Evolutionary conservation across 2,888 invertebrate genomes (phyloP).

Genomic region (Leptopilina syphax): DNA sequence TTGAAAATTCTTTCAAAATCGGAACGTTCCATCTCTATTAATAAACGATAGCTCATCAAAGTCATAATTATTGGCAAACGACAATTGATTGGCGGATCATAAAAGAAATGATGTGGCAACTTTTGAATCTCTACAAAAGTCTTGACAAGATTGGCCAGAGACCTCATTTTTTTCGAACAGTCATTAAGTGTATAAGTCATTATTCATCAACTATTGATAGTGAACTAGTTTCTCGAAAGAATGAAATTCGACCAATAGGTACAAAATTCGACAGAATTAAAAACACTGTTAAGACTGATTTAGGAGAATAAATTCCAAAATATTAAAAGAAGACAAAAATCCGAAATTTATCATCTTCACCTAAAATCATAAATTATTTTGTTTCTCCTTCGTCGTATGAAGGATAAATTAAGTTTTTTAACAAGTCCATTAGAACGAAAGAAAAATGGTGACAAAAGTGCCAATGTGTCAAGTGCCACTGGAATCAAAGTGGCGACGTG

Average conservation of each 20-base stretch:
- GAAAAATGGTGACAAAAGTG: constrained; percentile 65
- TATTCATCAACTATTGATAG: background rate
- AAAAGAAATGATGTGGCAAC: constrained; percentile 39
- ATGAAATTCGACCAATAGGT: background rate
- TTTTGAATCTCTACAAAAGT: constrained; percentile 63
- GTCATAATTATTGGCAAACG: constrained; percentile 33
- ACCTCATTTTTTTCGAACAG: constrained; percentile 58
- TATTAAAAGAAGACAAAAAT: too few relatives aligned
- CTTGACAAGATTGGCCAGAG: constrained; percentile 51
- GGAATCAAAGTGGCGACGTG: constrained; percentile 72
- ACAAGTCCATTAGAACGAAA: background rate
- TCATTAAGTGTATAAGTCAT: constrained; percentile 50
- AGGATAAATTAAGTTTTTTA: background rate
- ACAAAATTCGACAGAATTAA: too few relatives aligned
- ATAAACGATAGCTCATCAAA: constrained; percentile 14
- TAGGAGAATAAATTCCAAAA: too few relatives aligned
- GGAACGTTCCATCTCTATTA: constrained; percentile 2
- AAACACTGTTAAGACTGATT: too few relatives aligned
- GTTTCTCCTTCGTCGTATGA: too few relatives aligned
- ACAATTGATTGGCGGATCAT: constrained; percentile 68
- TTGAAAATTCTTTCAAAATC: too few relatives aligned
- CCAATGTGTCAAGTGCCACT: constrained; percentile 70
- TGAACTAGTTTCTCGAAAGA: background rate
- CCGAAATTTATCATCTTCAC: too few relatives aligned
- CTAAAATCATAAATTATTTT: too few relatives aligned